Conservation (phyloP, 2,113 vertebrate genomes). For the Gila orcuttii region DNA sequence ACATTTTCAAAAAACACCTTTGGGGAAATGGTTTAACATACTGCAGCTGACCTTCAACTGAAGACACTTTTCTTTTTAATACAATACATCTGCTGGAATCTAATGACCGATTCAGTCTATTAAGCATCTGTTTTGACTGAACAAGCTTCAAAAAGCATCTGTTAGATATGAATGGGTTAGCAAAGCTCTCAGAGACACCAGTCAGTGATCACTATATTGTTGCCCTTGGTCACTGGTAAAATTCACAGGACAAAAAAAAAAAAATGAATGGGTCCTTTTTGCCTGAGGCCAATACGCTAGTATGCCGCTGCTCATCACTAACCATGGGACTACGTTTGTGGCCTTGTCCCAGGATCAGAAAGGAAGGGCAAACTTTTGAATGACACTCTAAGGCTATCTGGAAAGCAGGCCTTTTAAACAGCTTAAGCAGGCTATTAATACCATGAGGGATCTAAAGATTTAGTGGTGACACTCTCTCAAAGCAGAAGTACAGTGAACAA, state of each 20-base stretch:
- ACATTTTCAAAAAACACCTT: no score
- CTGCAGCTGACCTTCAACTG: not conserved
- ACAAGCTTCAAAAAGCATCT: not conserved
- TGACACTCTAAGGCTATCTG: constrained; percentile 38
- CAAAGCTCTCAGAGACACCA: not conserved
- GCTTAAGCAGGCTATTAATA: constrained; percentile 67
- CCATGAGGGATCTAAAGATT: constrained; percentile 56
- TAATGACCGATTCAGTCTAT: not conserved
- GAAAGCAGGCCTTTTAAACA: constrained; percentile 57
- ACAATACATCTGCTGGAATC: not conserved
- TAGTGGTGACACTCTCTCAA: constrained; percentile 44
- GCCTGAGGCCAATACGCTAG: not conserved
- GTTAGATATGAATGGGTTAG: not conserved
- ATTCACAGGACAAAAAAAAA: not conserved
- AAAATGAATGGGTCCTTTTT: not conserved
- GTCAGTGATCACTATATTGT: not conserved
- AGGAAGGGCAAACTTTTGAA: constrained; percentile 19
- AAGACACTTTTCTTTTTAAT: not conserved
- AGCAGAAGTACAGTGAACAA: not conserved
- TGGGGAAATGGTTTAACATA: not conserved
- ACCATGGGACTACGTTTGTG: not conserved
- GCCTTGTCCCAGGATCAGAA: constrained; percentile 3
- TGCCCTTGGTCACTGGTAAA: not conserved
- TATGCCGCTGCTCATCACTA: not conserved
- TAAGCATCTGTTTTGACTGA: not conserved